Conservation (phyloP, 2,797 vertebrate species). For the Pyrrhura leucotis region DNA sequence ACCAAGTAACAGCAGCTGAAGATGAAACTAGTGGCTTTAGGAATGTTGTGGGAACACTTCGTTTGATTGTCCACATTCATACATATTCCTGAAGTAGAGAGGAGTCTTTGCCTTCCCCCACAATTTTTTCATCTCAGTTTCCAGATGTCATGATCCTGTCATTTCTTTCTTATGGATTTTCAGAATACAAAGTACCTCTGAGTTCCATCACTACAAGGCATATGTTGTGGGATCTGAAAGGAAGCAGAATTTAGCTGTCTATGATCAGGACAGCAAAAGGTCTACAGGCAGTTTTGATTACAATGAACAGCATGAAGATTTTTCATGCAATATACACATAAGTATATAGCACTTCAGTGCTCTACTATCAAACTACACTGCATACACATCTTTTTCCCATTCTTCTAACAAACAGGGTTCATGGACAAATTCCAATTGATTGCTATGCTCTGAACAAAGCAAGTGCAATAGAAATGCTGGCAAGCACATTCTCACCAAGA, state of each 20-base stretch:
- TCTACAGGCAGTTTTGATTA: neutral
- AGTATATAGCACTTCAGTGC: neutral
- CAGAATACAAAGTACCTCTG: neutral
- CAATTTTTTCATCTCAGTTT: neutral
- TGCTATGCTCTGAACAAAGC: neutral
- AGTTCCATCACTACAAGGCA: neutral
- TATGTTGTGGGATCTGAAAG: rapidly evolving
- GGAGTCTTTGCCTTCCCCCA: neutral
- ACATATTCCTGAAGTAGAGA: neutral
- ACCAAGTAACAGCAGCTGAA: neutral
- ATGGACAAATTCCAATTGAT: slow-evolving; percentile 12
- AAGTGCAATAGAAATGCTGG: neutral
- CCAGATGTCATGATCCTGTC: neutral
- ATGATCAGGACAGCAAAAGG: neutral
- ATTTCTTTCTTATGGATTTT: neutral
- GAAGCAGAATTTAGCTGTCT: neutral
- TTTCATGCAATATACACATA: neutral
- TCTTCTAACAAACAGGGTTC: neutral
- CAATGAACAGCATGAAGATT: neutral
- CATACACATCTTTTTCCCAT: neutral
- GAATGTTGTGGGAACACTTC: neutral
- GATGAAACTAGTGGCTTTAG: neutral
- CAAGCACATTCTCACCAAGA: neutral
- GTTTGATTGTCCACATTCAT: neutral
- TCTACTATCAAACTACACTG: neutral